phyloP scores from a whole-genome alignment of 2,797 vertebrate species.

The Mormyrus hasselquistii region DNA sequence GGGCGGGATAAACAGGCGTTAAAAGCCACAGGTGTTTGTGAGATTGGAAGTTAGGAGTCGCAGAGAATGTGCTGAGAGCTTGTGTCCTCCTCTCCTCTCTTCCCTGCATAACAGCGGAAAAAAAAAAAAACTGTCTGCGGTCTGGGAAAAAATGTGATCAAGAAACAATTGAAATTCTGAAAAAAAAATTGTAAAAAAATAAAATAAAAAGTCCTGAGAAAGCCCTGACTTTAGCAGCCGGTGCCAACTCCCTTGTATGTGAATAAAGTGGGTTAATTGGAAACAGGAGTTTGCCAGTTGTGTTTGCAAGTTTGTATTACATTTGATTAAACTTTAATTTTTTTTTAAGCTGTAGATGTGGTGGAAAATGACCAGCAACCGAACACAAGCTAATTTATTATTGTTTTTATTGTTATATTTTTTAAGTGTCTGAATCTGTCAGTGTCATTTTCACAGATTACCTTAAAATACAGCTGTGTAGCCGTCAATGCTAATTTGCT shows the following conservation, averaged over 20 bases:
- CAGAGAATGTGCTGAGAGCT: slow-evolving; percentile 31
- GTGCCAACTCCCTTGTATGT: slow-evolving; percentile 60
- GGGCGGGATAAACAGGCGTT: slow-evolving; percentile 32
- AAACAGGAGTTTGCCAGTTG: slow-evolving; percentile 48
- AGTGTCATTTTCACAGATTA: slow-evolving; percentile 32
- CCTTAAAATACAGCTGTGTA: slow-evolving; percentile 29
- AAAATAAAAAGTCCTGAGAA: slow-evolving; percentile 31
- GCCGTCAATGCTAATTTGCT: slow-evolving; percentile 28
- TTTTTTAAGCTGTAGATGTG: slow-evolving; percentile 4
- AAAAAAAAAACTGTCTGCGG: slow-evolving; percentile 44
- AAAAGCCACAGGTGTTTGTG: slow-evolving; percentile 50
- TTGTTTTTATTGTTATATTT: slow-evolving; percentile 26
- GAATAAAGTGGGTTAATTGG: slow-evolving; percentile 54
- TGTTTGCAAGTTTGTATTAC: slow-evolving; percentile 42
- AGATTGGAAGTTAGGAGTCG: slow-evolving; percentile 33
- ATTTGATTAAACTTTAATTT: slow-evolving; percentile 8
- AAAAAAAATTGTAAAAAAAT: slow-evolving; percentile 29
- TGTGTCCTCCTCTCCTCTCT: slow-evolving; percentile 47
- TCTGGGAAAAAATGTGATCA: slow-evolving; percentile 30
- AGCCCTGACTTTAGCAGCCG: slow-evolving; percentile 40
- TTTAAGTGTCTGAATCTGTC: slow-evolving; percentile 40
- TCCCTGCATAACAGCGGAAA: slow-evolving; percentile 39
- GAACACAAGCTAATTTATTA: slow-evolving; percentile 41
- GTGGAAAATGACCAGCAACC: slow-evolving; percentile 26
- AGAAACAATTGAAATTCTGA: slow-evolving; percentile 33